These are phyloP conservation scores for Trissolcus japonicus DNA, from an alignment of 2,888 invertebrate species.

Conservation along the genomic window DNA sequence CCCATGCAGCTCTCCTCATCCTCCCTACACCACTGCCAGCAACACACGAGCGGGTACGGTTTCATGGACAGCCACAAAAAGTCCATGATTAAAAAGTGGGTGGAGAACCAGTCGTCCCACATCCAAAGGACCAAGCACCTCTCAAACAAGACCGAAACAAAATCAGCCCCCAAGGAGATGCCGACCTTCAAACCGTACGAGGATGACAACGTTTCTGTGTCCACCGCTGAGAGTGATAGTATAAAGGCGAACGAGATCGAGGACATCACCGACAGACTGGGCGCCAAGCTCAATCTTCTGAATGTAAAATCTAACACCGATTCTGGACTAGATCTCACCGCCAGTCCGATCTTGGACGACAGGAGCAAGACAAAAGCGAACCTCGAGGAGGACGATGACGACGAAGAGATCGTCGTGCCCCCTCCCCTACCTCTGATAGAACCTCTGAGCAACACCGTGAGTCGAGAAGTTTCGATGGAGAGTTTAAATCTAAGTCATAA, in stretches of 20 bases:
- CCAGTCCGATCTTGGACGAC: conserved; percentile 71
- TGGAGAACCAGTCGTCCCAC: conserved; percentile 91
- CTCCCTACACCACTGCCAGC: conserved; percentile 76
- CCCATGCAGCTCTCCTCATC: conserved; percentile 84
- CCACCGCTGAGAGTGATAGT: conserved; percentile 71
- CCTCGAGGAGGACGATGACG: conserved; percentile 81
- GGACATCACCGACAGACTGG: conserved; percentile 72
- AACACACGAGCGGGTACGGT: conserved; percentile 83
- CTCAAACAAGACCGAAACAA: conserved; percentile 77
- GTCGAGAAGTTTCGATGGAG: conserved; percentile 89
- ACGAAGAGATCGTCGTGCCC: conserved; percentile 89
- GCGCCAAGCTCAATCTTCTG: conserved; percentile 70
- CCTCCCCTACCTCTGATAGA: conserved; percentile 88
- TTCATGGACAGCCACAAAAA: conserved; percentile 96
- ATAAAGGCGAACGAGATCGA: conserved; percentile 71
- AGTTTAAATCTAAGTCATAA: conserved; percentile 86
- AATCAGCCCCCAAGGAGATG: conserved; percentile 78
- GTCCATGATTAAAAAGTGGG: conserved; percentile 95
- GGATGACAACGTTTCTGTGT: conserved; percentile 77
- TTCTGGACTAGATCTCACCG: conserved; percentile 71
- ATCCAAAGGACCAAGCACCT: conserved; percentile 83
- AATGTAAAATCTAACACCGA: conserved; percentile 73
- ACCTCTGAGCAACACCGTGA: conserved; percentile 81
- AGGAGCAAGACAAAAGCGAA: conserved; percentile 65
- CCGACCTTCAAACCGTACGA: conserved; percentile 81